A percentile compares a stretch with the other conserved stretches of the same genome.
These are phyloP conservation scores for Dryobates pubescens DNA, from an alignment of 2,797 vertebrate genomes.

Conservation along the genomic window DNA sequence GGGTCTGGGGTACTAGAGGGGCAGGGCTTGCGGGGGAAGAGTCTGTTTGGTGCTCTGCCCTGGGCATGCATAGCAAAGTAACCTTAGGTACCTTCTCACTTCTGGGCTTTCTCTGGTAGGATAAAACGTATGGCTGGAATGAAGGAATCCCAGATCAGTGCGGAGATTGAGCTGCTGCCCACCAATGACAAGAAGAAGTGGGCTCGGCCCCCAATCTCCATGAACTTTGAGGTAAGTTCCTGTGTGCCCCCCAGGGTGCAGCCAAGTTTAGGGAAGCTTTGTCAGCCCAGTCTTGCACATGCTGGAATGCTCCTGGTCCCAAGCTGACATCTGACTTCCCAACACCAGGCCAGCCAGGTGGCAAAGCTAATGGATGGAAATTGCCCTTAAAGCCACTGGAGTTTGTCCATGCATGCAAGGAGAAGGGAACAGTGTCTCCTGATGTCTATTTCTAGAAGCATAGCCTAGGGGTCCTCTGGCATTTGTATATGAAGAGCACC, in stretches of 20 bases:
- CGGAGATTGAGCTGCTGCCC: conserved; percentile 96
- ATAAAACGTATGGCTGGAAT: conserved; percentile 99
- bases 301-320: not conserved
- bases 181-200: conserved; percentile 99
- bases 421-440: not conserved
- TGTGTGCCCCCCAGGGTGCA: not conserved
- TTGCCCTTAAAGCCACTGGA: not conserved
- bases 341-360: not conserved
- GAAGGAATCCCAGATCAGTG: conserved; percentile 99
- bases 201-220: conserved; percentile 98
- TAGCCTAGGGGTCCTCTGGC: fast-evolving
- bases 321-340: not conserved
- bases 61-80: fast-evolving
- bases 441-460: fast-evolving
- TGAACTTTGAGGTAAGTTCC: conserved; percentile 96
- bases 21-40: not conserved
- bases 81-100: not conserved
- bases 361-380: not conserved
- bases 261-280: not conserved
- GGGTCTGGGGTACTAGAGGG: not conserved
- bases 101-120: conserved; percentile 74
- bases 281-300: fast-evolving
- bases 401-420: not conserved
- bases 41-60: not conserved
- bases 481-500: fast-evolving